Evolutionary conservation across 2,888 invertebrate genomes (phyloP), one percentile per base, ranked within the genome.

Genomic region (Diloba caeruleocephala): DNA sequence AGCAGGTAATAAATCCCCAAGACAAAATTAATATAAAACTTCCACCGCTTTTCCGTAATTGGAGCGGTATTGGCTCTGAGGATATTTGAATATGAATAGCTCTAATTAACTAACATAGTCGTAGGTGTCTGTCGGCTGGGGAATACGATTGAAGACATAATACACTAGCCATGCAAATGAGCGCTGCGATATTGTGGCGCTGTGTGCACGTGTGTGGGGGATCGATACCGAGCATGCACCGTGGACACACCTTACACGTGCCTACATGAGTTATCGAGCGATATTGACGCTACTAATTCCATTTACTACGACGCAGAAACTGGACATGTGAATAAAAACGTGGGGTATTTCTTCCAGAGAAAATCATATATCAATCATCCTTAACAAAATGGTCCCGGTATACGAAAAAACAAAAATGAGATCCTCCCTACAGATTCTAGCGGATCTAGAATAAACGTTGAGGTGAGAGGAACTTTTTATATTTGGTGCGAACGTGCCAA

Each of bases 401-500:
- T 17, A 25, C 9, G 25, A 37, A 32, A 62, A 49, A 51, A 58
- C 34, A 37, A 36, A 33, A 58, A 12, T 9, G n/a, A 31, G 33
- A 33, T 42, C 19, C 31, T 51, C 15, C 38, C 31, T 15, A n/a
- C 33, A 31, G 13, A 51, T 41, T 41, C 21, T 33, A 41, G 41
- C 19, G 34, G 25, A 39, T 45, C 46, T 59, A 61, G 65, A 65
- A 50, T 64, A 51, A 65, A 62, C 15, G 52, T 59, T 39, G 39
- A 68, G 58, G 58, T 67, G 46, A 46, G 48, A 39, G 28, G n/a
- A 59, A 39, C 34, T 59, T 67, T 79, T 78, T 81, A 72, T 76
- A 75, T 78, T 71, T 68, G 61, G 59, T 55, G 69, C 59, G 71
- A 69, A 74, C 74, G 74, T 76, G 78, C 69, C 71, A 68, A 64